Evolutionary conservation across 1,140 invertebrate species (phyloP).

Genomic region (Batillaria attramentaria): DNA sequence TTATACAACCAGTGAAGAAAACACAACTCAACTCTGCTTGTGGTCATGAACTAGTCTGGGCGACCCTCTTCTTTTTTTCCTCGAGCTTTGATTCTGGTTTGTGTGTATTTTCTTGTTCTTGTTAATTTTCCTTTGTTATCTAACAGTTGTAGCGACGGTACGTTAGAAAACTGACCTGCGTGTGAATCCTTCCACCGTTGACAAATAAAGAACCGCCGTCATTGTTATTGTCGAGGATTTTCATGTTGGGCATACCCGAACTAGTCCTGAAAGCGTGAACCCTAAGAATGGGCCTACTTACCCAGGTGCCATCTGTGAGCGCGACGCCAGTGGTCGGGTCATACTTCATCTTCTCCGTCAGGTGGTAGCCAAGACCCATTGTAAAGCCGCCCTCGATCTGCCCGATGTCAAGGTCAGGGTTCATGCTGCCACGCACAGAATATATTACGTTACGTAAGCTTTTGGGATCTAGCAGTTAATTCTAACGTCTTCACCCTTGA

Average conservation of each 20-base stretch:
- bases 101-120: no score
- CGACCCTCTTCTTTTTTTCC: no score
- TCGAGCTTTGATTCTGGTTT: no score
- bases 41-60: no score
- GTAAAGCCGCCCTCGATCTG: slow-evolving; percentile 90
- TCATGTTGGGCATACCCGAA: background rate
- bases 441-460: no score
- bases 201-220: background rate
- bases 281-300: slow-evolving; percentile 32
- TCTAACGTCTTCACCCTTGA: background rate
- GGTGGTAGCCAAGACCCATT: slow-evolving; percentile 89
- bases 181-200: no score
- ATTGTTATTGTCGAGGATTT: background rate
- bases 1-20: no score
- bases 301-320: slow-evolving; percentile 86
- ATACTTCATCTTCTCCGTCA: slow-evolving; percentile 82
- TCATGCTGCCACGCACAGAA: slow-evolving; percentile 54
- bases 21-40: no score
- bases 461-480: no score
- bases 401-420: slow-evolving; percentile 79
- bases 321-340: slow-evolving; percentile 79
- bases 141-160: background rate
- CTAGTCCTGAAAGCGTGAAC: background rate
- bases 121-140: no score
- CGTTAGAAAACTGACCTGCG: no score